These are phyloP conservation scores for Telmatochromis sp. DNA, from an alignment of 2,113 vertebrate genomes.

Conservation along the genomic window DNA sequence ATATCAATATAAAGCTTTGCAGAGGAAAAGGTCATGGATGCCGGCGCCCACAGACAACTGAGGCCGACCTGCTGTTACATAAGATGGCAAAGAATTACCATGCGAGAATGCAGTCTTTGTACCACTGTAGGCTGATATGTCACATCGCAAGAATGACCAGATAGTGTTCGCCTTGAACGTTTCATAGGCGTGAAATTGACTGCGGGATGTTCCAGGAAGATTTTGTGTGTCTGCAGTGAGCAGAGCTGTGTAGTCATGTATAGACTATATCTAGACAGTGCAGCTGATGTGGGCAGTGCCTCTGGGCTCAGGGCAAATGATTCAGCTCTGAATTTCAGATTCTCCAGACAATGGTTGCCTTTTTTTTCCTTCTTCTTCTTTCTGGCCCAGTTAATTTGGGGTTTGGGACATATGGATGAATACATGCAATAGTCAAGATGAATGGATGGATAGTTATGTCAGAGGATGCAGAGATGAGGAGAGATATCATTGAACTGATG, in stretches of 20 bases:
- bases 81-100: slow-evolving; percentile 1
- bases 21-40: slow-evolving; percentile 40
- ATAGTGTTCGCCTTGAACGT: not conserved
- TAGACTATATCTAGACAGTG: not conserved
- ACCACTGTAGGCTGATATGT: not conserved
- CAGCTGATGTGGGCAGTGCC: not conserved
- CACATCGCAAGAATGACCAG: not conserved
- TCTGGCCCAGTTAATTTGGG: not conserved
- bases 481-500: not conserved
- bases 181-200: slow-evolving; percentile 30
- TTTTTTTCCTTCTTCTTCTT: not conserved
- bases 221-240: not conserved
- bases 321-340: not conserved
- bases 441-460: not conserved
- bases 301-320: not conserved
- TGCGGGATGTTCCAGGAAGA: not conserved
- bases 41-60: slow-evolving; percentile 22
- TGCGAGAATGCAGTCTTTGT: slow-evolving; percentile 59
- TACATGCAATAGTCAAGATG: not conserved
- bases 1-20: slow-evolving; percentile 23
- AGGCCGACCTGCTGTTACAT: slow-evolving; percentile 38
- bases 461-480: not conserved
- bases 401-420: not conserved
- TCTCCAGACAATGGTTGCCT: not conserved
- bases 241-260: not conserved